A percentile compares a stretch with the other conserved stretches of the same genome.
Conservation (phyloP, 1,140 invertebrate species). For the Atta cephalotes region DNA sequence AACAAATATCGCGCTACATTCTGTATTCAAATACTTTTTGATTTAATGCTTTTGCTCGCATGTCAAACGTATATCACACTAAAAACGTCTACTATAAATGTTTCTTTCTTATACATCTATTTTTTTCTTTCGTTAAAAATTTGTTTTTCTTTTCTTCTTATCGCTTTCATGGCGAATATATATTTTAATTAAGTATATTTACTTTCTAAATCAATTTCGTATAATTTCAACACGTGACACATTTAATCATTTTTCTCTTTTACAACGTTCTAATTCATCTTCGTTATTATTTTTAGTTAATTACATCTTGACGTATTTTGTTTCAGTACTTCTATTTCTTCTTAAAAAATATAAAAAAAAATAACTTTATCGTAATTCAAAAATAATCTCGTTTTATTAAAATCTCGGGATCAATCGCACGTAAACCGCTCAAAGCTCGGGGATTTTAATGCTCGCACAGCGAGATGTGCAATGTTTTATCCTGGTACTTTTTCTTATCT, state of each 20-base stretch:
- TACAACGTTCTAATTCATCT: not conserved
- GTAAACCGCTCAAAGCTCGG: not conserved
- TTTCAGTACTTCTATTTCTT: not conserved
- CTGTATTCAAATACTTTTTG: conserved; percentile 30
- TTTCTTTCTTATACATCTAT: not conserved
- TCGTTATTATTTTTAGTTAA: not conserved
- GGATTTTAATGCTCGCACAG: conserved; percentile 28
- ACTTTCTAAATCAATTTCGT: conserved; percentile 38
- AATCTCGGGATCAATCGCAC: not conserved
- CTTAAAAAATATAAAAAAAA: not conserved
- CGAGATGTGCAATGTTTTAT: not conserved
- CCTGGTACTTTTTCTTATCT: not conserved
- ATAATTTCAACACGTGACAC: conserved; percentile 12
- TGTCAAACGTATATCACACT: not conserved
- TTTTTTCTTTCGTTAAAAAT: not conserved
- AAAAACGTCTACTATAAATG: conserved; percentile 2
- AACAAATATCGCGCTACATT: conserved; percentile 28
- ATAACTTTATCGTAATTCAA: not conserved
- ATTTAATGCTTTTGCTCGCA: conserved; percentile 6
- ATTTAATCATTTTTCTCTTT: conserved; percentile 22
- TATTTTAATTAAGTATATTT: conserved; percentile 40
- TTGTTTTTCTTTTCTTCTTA: not conserved
- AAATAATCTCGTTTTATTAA: not conserved
- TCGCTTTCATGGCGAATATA: not conserved
- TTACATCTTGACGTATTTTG: not conserved